phyloP scores from a whole-genome alignment of 2,797 vertebrate species.

The Malacoraja senta region DNA sequence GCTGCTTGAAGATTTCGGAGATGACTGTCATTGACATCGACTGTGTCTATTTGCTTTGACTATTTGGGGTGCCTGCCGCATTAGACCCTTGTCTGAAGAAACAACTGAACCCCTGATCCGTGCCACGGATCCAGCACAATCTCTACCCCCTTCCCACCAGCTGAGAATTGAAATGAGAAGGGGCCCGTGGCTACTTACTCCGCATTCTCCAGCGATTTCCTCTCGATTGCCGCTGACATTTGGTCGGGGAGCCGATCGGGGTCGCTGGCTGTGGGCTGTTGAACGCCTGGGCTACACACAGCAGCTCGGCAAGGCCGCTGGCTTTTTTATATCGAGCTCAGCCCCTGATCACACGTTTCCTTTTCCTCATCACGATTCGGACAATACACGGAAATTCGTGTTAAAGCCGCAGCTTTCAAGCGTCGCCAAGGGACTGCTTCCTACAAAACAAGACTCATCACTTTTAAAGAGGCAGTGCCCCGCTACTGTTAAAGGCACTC shows the following conservation, averaged over 20 bases:
- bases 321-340: slow-evolving; percentile 52
- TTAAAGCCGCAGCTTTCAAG: slow-evolving; percentile 19
- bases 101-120: neutral
- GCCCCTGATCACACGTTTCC: slow-evolving; percentile 72
- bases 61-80: neutral
- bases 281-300: neutral
- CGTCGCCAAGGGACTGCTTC: slow-evolving; percentile 33
- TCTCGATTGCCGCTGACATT: slow-evolving; percentile 91
- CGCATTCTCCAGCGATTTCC: slow-evolving; percentile 85
- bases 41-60: neutral
- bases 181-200: slow-evolving; percentile 69
- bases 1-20: neutral
- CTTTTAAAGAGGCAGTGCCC: slow-evolving; percentile 84
- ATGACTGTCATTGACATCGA: neutral
- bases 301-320: slow-evolving; percentile 21
- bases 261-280: neutral
- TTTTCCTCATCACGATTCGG: slow-evolving; percentile 96
- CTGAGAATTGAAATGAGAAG: neutral
- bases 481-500: slow-evolving; percentile 42
- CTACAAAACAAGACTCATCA: slow-evolving; percentile 51
- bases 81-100: neutral
- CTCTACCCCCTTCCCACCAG: neutral
- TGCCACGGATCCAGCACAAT: neutral
- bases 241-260: slow-evolving; percentile 45
- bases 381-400: slow-evolving; percentile 82